phyloP scores from a whole-genome alignment of 1,140 invertebrate species.

The Babylonia areolata region DNA sequence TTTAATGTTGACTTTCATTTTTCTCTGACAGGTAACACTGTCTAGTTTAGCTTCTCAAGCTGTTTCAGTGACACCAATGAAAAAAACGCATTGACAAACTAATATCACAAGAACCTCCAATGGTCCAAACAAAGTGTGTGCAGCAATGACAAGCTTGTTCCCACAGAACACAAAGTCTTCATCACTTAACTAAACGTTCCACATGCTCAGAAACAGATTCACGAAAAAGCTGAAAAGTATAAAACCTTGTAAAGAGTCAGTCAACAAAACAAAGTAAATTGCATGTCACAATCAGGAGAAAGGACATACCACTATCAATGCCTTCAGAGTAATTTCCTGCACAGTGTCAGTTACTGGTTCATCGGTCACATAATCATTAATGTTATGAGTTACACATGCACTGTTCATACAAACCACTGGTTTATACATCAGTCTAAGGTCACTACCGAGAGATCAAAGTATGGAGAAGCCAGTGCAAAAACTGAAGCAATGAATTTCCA shows the following conservation, averaged over 20 bases:
- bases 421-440: too few relatives aligned
- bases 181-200: background rate
- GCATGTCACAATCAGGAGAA: background rate
- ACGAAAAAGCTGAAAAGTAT: background rate
- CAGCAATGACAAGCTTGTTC: background rate
- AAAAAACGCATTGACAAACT: background rate
- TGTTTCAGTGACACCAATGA: too few relatives aligned
- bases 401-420: too few relatives aligned
- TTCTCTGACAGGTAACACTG: too few relatives aligned
- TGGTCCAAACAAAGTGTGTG: constrained; percentile 12
- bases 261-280: background rate
- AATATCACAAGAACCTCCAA: constrained; percentile 12
- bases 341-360: background rate
- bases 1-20: background rate
- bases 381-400: too few relatives aligned
- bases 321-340: background rate
- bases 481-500: background rate
- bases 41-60: background rate
- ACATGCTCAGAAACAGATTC: too few relatives aligned
- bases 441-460: background rate
- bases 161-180: background rate
- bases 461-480: background rate
- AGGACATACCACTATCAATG: background rate
- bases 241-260: background rate
- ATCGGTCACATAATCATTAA: too few relatives aligned